Evolutionary conservation across 2,888 invertebrate species (phyloP), one percentile per base, ranked within the genome.

Genomic region (Himalopsyche anomala): DNA sequence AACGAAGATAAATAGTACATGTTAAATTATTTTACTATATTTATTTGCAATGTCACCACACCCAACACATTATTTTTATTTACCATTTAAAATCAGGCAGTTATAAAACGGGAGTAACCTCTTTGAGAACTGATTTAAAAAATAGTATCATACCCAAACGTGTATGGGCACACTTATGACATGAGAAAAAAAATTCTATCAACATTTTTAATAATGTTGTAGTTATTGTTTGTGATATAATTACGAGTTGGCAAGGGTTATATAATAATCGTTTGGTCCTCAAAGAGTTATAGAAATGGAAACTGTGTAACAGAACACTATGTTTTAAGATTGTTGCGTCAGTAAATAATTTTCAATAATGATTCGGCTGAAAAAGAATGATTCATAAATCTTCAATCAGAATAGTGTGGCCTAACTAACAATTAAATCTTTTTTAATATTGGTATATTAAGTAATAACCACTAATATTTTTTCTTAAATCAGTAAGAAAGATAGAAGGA

Each of bases 191-290:
- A 62, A 19, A 19, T 62, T 19, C 62, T 62, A 28, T 62, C 19
- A 19, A 28, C 62, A 28, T 62, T 62, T 62, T 62, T 62, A 62
- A 62, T 19, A 62, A 62, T 19, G 62, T 19, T 28, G 51, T 9
- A 62, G 62, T 62, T 62, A 62, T 62, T 62, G 62, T 62, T 62
- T 62, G 62, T 62, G 62, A 62, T 62, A 62, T 62, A 62, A 62
- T 62, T 62, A 62, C 62, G 62, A 62, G 62, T 62, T 62, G n/a
- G 62, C 62, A 62, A 62, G 62, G 62, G 62, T 62, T 62, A 62
- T 62, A 62, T 62, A 62, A 62, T 62, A 62, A 62, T 62, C 62
- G 62, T 62, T 4, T 62, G 62, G 62, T 62, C 62, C 62, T 62
- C 62, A 62, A 62, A 62, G 62, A 62, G 19, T 62, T 62, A 62